Evolutionary conservation across 2,113 vertebrate species (phyloP).

Genomic region (Girardinichthys multiradiatus): DNA sequence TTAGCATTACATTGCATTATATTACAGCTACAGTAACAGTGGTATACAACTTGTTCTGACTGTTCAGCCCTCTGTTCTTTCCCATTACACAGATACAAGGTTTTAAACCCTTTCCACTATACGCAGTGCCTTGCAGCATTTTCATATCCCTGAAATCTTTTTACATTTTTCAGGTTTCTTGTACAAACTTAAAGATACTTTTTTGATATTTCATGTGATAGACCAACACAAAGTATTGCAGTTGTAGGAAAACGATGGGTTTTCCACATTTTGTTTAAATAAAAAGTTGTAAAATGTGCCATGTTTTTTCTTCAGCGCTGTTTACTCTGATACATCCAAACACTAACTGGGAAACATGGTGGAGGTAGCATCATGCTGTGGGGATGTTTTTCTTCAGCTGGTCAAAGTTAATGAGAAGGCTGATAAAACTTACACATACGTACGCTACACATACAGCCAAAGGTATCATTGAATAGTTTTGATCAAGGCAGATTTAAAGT

Average conservation of each 20-base stretch:
- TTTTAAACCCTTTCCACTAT: neutral
- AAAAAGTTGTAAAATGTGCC: neutral
- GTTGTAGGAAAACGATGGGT: neutral
- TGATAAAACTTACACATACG: too few relatives aligned
- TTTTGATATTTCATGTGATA: neutral
- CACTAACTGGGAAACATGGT: too few relatives aligned
- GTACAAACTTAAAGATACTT: neutral
- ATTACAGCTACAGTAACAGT: too few relatives aligned
- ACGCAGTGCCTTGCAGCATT: neutral
- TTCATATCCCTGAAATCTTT: neutral
- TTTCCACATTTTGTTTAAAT: neutral
- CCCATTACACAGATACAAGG: neutral
- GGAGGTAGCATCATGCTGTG: too few relatives aligned
- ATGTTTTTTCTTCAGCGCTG: neutral
- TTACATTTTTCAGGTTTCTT: neutral
- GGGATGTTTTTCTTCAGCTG: too few relatives aligned
- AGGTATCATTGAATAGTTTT: neutral
- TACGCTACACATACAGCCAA: neutral
- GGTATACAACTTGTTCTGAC: too few relatives aligned
- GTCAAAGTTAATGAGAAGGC: too few relatives aligned
- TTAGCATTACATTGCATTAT: neutral
- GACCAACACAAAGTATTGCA: neutral
- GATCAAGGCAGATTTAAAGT: neutral
- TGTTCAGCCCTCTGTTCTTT: neutral
- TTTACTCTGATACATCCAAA: too few relatives aligned